phyloP scores from a whole-genome alignment of 37 sponge, comb jelly and placozoan species.

The Ianthella basta region DNA sequence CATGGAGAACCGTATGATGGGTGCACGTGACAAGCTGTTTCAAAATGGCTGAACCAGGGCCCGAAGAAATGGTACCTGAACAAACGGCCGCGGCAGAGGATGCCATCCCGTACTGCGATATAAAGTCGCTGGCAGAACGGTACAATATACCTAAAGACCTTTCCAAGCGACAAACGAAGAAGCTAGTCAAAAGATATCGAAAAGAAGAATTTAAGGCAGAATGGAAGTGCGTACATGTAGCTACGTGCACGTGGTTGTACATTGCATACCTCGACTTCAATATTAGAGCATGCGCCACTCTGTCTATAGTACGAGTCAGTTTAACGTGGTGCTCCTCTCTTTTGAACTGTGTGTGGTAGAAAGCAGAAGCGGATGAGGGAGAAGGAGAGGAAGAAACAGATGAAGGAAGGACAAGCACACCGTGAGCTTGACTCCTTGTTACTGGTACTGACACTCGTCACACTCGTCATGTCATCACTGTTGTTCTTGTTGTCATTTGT shows the following conservation, averaged over 20 bases:
- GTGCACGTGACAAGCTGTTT: too few relatives aligned
- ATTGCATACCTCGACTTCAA: too few relatives aligned
- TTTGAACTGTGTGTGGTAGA: not conserved
- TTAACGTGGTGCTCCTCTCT: not conserved
- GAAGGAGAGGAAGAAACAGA: conserved; percentile 35
- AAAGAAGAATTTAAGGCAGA: conserved; percentile 26
- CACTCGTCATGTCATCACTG: not conserved
- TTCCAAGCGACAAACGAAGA: conserved; percentile 63
- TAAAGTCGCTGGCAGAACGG: not conserved
- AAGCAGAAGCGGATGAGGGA: conserved; percentile 35
- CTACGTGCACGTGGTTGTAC: too few relatives aligned
- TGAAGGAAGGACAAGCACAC: not conserved
- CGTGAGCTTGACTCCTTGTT: too few relatives aligned
- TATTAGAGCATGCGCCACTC: too few relatives aligned
- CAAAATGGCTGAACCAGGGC: too few relatives aligned
- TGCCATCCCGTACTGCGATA: not conserved
- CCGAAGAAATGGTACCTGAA: too few relatives aligned
- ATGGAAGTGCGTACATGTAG: conserved; percentile 33
- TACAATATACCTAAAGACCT: conserved; percentile 37
- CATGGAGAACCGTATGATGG: too few relatives aligned
- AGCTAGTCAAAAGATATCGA: conserved; percentile 29
- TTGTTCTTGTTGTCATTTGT: conserved; percentile 2
- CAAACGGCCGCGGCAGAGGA: too few relatives aligned
- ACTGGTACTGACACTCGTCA: not conserved
- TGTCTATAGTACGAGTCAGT: too few relatives aligned